Evolutionary conservation across 1,140 invertebrate species (phyloP).

Genomic region (Bicyclus anynana): DNA sequence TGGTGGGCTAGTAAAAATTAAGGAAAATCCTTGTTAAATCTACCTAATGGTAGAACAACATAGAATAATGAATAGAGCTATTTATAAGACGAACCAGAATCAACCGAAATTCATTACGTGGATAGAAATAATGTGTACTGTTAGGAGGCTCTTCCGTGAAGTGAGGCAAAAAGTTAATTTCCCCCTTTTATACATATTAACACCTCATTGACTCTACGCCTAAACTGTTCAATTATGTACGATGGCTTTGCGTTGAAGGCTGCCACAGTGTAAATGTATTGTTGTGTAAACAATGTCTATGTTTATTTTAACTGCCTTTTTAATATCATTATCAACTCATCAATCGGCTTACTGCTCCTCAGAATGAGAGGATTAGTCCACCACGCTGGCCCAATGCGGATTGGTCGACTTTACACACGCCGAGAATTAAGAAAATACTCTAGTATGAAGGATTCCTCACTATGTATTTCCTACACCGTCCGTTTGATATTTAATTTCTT

Average conservation of each 20-base stretch:
- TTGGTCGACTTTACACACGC: too few relatives aligned
- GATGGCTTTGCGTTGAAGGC: constrained; percentile 5
- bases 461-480: too few relatives aligned
- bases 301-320: too few relatives aligned
- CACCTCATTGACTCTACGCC: constrained; percentile 18
- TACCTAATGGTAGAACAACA: not conserved
- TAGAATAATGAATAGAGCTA: not conserved
- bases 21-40: not conserved
- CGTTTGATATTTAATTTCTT: too few relatives aligned
- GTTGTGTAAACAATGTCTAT: too few relatives aligned
- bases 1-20: too few relatives aligned
- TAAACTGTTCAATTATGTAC: constrained; percentile 36
- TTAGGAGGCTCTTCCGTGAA: not conserved
- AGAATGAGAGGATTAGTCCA: too few relatives aligned
- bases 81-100: not conserved
- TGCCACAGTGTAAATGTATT: not conserved
- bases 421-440: too few relatives aligned
- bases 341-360: too few relatives aligned
- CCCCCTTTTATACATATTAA: constrained; percentile 13
- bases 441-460: too few relatives aligned
- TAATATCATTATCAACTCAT: too few relatives aligned
- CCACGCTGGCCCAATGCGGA: too few relatives aligned
- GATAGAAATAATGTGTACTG: not conserved
- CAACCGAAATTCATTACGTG: constrained; percentile 3
- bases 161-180: constrained; percentile 9